These are phyloP conservation scores for Tupaia tana DNA, from an alignment of 2,113 vertebrate species.

Conservation along the genomic window DNA sequence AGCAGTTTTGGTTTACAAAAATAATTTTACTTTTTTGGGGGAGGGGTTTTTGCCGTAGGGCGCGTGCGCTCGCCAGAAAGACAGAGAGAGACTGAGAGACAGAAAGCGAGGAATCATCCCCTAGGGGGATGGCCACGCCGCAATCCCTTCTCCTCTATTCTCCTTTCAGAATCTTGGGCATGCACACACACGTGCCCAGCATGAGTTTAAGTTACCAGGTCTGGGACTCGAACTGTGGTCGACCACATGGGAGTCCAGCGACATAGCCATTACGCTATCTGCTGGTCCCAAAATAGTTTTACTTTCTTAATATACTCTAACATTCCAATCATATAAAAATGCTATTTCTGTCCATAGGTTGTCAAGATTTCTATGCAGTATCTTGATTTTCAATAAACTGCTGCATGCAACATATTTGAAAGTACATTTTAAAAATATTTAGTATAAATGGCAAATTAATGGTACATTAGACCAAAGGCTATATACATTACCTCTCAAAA, in stretches of 20 bases:
- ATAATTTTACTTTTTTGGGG: neutral
- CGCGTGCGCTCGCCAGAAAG: no score
- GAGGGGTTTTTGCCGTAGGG: no score
- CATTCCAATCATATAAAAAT: conserved; percentile 61
- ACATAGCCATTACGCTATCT: no score
- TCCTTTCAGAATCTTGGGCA: no score
- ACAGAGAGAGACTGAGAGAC: no score
- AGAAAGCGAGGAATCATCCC: no score
- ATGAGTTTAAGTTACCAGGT: no score
- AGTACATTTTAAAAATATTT: conserved; percentile 53
- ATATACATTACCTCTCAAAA: conserved; percentile 31
- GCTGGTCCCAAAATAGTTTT: neutral
- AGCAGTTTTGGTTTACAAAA: neutral
- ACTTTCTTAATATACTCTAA: conserved; percentile 42
- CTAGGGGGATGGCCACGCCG: no score
- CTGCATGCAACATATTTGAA: conserved; percentile 12
- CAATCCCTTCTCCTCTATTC: no score
- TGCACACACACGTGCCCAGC: no score
- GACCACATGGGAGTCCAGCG: no score
- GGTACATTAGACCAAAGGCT: neutral
- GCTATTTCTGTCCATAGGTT: neutral
- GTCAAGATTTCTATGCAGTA: neutral
- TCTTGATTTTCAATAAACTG: conserved; percentile 35
- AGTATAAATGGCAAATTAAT: conserved; percentile 49
- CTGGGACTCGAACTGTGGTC: no score